Conservation (phyloP, 2,797 vertebrate species). For the Alcedo atthis region DNA sequence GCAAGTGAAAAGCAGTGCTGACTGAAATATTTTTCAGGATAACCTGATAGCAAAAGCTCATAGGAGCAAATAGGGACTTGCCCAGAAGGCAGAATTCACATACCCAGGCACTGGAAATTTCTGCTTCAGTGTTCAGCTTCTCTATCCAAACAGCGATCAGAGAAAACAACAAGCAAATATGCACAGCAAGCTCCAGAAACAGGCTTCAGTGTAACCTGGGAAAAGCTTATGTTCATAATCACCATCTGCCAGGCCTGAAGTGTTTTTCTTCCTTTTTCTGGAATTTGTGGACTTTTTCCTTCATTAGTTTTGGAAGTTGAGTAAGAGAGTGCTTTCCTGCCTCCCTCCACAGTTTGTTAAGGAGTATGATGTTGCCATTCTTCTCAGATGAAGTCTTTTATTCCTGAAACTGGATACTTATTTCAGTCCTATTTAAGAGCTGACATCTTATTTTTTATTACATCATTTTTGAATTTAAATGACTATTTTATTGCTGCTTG, state of each 20-base stretch:
- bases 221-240: not conserved
- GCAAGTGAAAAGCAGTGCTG: not conserved
- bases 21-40: not conserved
- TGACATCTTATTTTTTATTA: constrained; percentile 17
- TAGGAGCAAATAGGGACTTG: not conserved
- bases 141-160: rapidly evolving
- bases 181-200: not conserved
- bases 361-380: constrained; percentile 26
- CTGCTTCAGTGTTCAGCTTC: not conserved
- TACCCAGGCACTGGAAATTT: not conserved
- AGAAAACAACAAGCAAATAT: not conserved
- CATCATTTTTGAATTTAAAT: constrained; percentile 31
- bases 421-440: constrained; percentile 22
- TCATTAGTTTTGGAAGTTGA: not conserved
- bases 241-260: not conserved
- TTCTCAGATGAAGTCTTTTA: constrained; percentile 59
- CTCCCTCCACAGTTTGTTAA: not conserved
- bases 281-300: not conserved
- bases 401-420: constrained; percentile 57
- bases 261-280: not conserved
- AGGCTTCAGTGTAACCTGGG: not conserved
- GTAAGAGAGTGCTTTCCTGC: not conserved
- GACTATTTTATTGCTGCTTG: not conserved
- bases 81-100: not conserved
- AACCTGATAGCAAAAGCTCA: not conserved